Evolutionary conservation across 2,888 invertebrate genomes (phyloP), one percentile per base, ranked within the genome.

Genomic region (Drosophila acutilabella): DNA sequence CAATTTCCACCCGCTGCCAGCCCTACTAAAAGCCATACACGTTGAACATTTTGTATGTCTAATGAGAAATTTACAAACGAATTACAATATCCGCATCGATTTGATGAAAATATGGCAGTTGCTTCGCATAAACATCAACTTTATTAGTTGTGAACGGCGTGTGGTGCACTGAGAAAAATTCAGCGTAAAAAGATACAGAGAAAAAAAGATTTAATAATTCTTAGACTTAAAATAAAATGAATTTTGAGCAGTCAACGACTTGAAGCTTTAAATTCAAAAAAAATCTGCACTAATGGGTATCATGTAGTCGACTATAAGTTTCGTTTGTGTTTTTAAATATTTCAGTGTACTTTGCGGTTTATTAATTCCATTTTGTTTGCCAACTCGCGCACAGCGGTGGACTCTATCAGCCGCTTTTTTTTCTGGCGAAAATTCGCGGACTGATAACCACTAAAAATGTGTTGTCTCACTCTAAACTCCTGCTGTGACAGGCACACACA

Each of bases 341-440:
- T 4, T 8, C 45, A 52, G 78, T 82, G 71, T 47, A 70, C 18
- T 45, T 11, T 59, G 26, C 10, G 58, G 50, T 60, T 65, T 72
- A 74, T 74, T 83, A 80, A 83, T 71, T 71, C 72, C 61, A 81
- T 70, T 74, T 70, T 52, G 61, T 80, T 70, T 80, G 57, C 64
- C 64, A 64, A 67, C 20, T 56, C 26, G 40, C 51, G 33, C 52
- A 56, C 60, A 48, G 42, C 52, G 23, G 14, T 59, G 18, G 36
- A 61, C n/a, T 58, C 38, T 52, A 48, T 26, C 57, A 1, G 3
- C 33, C 33, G 57, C 44, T 40, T 48, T 52, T 56, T 38, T 51
- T 45, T 13, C 44, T 45, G 11, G 18, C 20, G 36, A 72, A 66
- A 64, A 26, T 26, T 65, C 71, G 70, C 60, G 58, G 51, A 20